A percentile compares a stretch with the other conserved stretches of the same genome.
phyloP scores from a whole-genome alignment of 2,113 vertebrate species.

The Chamaea fasciata region DNA sequence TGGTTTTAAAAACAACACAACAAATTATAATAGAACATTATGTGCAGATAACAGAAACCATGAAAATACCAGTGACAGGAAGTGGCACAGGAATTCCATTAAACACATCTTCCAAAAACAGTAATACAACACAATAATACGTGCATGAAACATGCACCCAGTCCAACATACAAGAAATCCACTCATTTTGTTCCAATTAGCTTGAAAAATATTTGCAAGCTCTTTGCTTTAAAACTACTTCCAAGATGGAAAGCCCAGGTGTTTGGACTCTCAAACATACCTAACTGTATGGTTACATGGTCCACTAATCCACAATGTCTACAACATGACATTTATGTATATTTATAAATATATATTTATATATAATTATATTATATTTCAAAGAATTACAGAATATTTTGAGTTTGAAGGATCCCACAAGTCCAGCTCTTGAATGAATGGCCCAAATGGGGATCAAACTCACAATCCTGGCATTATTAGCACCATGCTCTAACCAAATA shows the following conservation, averaged over 20 bases:
- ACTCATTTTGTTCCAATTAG: background rate
- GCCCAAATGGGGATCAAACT: background rate
- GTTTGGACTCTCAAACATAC: background rate
- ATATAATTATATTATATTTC: background rate
- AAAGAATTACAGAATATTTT: background rate
- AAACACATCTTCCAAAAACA: background rate
- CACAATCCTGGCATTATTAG: background rate
- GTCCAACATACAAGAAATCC: background rate
- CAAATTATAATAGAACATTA: background rate
- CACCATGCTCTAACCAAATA: background rate
- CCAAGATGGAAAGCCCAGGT: background rate
- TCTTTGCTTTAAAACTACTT: background rate
- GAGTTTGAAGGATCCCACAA: background rate
- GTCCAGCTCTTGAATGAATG: background rate
- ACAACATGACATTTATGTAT: background rate
- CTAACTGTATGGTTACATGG: background rate
- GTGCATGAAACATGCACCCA: background rate
- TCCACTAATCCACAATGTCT: background rate
- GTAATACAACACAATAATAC: background rate
- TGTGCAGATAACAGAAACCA: background rate
- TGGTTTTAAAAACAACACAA: conserved; percentile 11
- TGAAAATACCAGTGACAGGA: background rate
- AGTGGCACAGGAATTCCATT: background rate
- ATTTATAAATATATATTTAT: background rate
- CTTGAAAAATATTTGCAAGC: background rate